phyloP scores from a whole-genome alignment of 2,888 invertebrate genomes.

The Heteromyza rotundicornis region DNA sequence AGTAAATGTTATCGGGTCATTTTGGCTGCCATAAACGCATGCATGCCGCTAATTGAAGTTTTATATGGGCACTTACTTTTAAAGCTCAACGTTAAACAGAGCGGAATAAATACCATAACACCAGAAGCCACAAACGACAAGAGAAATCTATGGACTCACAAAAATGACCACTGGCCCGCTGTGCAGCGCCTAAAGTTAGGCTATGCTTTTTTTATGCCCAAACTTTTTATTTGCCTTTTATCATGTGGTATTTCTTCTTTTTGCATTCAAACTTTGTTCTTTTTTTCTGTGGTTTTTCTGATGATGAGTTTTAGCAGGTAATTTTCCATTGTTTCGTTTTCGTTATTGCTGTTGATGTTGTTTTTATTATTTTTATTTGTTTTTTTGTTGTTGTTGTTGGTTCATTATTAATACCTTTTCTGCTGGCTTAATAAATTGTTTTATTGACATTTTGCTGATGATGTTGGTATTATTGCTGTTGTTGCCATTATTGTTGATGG shows the following conservation, averaged over 20 bases:
- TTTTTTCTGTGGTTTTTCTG: slow-evolving; percentile 5
- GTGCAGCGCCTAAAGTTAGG: neutral
- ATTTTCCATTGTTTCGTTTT: slow-evolving; percentile 21
- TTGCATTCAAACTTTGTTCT: neutral
- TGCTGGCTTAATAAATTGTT: slow-evolving; percentile 35
- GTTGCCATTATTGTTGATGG: slow-evolving; percentile 1
- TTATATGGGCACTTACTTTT: slow-evolving; percentile 7
- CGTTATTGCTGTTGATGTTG: slow-evolving; percentile 4
- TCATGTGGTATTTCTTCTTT: slow-evolving; percentile 7
- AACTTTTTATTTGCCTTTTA: slow-evolving; percentile 17
- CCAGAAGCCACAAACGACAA: neutral
- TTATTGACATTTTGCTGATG: slow-evolving; percentile 31
- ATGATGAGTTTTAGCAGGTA: slow-evolving; percentile 25
- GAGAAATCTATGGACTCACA: neutral
- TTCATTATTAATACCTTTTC: slow-evolving; percentile 17
- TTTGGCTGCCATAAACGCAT: slow-evolving; percentile 7
- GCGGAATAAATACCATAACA: neutral
- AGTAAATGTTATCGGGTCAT: too few relatives aligned
- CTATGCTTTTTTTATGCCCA: slow-evolving; percentile 15
- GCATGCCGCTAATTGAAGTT: slow-evolving; percentile 12
- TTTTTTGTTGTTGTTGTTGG: too few relatives aligned
- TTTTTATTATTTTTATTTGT: slow-evolving; percentile 20
- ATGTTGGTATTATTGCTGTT: slow-evolving; percentile 1
- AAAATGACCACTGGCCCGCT: neutral
- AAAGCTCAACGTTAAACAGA: neutral